These are phyloP conservation scores for Idaea straminata DNA, from an alignment of 2,888 invertebrate genomes.

Conservation along the genomic window DNA sequence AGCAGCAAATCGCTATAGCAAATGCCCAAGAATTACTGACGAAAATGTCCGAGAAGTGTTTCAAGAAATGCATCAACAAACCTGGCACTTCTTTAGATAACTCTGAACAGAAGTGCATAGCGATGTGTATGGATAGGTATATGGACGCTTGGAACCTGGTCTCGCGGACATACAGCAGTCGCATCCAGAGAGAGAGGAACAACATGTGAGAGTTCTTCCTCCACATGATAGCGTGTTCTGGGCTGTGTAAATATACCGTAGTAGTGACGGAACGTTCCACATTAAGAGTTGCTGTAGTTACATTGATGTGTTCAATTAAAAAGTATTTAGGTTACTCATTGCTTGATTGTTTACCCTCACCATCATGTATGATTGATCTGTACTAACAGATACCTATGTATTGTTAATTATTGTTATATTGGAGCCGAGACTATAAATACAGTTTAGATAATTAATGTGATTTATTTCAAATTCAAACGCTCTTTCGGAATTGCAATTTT, in stretches of 20 bases:
- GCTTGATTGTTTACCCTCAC: slow-evolving; percentile 36
- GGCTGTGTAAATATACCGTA: slow-evolving; percentile 70
- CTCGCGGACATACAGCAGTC: slow-evolving; percentile 91
- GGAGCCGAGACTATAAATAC: neutral
- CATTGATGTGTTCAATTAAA: slow-evolving; percentile 66
- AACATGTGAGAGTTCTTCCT: slow-evolving; percentile 68
- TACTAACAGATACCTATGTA: neutral
- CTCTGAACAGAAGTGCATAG: slow-evolving; percentile 97
- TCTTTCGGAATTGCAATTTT: neutral
- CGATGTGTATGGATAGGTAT: slow-evolving; percentile 99
- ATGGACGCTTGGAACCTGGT: slow-evolving; percentile 98
- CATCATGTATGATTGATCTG: neutral
- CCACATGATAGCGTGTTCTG: slow-evolving; percentile 38
- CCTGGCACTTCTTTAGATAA: slow-evolving; percentile 94
- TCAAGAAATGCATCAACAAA: slow-evolving; percentile 94
- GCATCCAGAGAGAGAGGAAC: slow-evolving; percentile 90
- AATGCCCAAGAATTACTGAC: slow-evolving; percentile 95
- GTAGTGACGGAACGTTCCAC: slow-evolving; percentile 64
- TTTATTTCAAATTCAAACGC: neutral
- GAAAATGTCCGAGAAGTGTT: slow-evolving; percentile 99
- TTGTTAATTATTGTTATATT: slow-evolving; percentile 6
- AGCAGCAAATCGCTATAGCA: slow-evolving; percentile 96
- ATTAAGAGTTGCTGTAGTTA: slow-evolving; percentile 56
- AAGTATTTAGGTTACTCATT: slow-evolving; percentile 51
- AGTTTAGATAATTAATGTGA: neutral